Evolutionary conservation across 2,797 vertebrate species (phyloP), one percentile per base, ranked within the genome.

Genomic region (Premnoplex brunnescens): DNA sequence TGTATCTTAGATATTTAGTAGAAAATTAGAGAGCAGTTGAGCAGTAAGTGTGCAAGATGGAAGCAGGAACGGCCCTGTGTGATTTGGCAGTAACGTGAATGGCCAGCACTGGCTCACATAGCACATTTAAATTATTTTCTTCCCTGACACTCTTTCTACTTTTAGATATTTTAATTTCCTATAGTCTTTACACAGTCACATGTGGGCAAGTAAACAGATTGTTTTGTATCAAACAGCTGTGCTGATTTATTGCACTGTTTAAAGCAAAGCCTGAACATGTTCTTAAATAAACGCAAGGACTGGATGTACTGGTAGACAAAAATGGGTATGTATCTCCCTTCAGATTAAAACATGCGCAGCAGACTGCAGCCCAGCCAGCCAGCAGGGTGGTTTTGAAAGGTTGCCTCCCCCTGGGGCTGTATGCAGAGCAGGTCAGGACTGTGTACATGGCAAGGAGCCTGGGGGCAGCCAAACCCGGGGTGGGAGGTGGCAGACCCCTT

Each of bases 201-300:
- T 58, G 49, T 89, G 76, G 59, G 55, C 68, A 89, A 86, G 90
- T 74, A 89, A 93, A 85, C 76, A 95, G 85, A 62, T 54, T 78
- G 88, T 19, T 89, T 93, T 66, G 63, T 81, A 74, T 67, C 80
- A 86, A 92, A 84, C 67, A 95, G 36, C 83, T 91, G 88, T 56
- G 49, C 52, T 93, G 66, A 92, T 64, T 95, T 89, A 77, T 52
- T 55, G 37, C 54, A 30, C 74, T 56, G 48, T 55, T 91, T 87
- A 76, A 87, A 93, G 32, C 18, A 79, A 60, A 83, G 27, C 20
- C 80, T 24, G 51, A 87, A 72, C 28, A 21, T 24, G 10, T 17
- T 68, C 21, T 67, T 82, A 46, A 44, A 49, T 52, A 73, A 41
- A 41, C 0, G 0, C 39, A 32, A 36, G 43, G 43, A 76, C 59